Conservation (phyloP, 37 sponge, comb jelly and placozoan genomes). For the Theonella swinhoei region DNA sequence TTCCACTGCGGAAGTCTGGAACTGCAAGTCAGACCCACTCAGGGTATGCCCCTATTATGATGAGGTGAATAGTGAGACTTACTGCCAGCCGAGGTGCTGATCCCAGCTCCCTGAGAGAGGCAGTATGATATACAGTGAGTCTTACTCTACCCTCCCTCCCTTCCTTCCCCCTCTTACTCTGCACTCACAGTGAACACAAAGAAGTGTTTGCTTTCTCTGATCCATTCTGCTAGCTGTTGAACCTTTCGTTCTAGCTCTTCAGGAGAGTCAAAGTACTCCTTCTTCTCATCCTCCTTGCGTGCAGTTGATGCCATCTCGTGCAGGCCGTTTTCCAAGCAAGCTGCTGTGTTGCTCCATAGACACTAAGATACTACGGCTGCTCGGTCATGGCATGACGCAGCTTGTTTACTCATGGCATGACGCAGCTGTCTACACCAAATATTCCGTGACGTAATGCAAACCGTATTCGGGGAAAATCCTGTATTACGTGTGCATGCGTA, state of each 20-base stretch:
- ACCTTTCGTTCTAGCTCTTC: constrained; percentile 52
- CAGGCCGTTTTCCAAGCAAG: neutral
- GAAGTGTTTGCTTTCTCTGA: constrained; percentile 39
- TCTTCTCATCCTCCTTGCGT: constrained; percentile 43
- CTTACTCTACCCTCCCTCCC: neutral
- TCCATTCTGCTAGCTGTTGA: constrained; percentile 26
- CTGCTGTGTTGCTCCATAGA: too few species aligned
- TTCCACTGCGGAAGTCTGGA: constrained; percentile 70
- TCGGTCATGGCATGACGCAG: too few species aligned
- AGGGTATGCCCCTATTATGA: too few species aligned
- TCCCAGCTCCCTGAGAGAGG: constrained; percentile 53
- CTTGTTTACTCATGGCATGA: too few species aligned
- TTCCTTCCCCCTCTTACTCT: neutral
- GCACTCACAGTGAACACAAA: constrained; percentile 48
- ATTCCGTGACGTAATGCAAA: neutral
- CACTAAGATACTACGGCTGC: too few species aligned
- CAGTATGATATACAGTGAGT: neutral
- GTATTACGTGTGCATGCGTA: too few species aligned
- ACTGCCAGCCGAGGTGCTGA: constrained; percentile 70
- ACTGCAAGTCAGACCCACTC: constrained; percentile 22
- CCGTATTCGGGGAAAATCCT: too few species aligned
- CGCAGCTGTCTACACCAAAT: neutral
- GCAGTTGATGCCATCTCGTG: constrained; percentile 49
- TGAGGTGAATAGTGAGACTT: constrained; percentile 5
- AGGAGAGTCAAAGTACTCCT: constrained; percentile 54